Conservation (phyloP, 2,113 vertebrate species). For the Actenoides hombroni region DNA sequence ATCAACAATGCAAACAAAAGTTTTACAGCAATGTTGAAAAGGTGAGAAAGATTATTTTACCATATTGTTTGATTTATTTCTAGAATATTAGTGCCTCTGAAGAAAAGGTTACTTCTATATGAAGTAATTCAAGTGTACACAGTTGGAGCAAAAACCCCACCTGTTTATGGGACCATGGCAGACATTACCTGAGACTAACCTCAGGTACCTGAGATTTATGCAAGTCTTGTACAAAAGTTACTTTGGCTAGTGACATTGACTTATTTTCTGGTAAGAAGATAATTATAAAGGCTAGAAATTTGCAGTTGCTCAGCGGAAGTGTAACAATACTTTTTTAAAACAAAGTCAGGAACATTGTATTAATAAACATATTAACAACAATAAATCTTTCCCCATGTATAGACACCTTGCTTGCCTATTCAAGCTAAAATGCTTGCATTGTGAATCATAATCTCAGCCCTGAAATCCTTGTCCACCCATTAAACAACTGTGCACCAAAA, state of each 20-base stretch:
- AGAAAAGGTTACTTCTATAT: neutral
- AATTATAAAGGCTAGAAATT: neutral
- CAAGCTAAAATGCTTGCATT: neutral
- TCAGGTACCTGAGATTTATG: too few species aligned
- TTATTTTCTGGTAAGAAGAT: neutral
- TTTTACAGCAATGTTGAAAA: neutral
- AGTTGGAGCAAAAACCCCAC: neutral
- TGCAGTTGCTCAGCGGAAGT: neutral
- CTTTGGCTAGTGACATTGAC: neutral
- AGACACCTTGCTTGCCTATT: neutral
- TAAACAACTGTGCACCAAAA: neutral
- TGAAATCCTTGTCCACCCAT: neutral
- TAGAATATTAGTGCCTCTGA: neutral
- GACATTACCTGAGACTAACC: neutral
- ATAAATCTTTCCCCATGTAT: neutral
- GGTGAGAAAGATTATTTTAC: neutral
- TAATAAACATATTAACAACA: neutral
- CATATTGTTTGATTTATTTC: neutral
- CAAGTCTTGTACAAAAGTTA: neutral
- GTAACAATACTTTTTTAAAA: neutral
- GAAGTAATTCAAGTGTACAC: neutral
- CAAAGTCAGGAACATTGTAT: neutral
- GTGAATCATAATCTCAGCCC: neutral
- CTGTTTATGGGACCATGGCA: neutral
- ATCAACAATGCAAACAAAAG: neutral